These are phyloP conservation scores for Homalodisca vitripennis DNA, from an alignment of 1,140 invertebrate genomes.

Conservation along the genomic window DNA sequence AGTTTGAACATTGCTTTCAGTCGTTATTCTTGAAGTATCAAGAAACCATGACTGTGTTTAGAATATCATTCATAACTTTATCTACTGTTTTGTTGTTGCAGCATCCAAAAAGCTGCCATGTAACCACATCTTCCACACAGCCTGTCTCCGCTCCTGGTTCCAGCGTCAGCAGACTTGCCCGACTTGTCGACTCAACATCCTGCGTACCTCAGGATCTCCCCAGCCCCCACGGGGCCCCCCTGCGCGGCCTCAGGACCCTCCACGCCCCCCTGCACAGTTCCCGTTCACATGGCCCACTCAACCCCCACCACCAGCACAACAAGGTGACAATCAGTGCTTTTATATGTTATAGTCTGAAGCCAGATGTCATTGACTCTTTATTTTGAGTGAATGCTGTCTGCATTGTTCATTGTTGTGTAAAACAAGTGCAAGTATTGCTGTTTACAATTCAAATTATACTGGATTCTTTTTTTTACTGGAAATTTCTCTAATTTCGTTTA, in stretches of 20 bases:
- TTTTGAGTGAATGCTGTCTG: too few relatives aligned
- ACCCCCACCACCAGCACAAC: conserved; percentile 22
- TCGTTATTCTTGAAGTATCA: too few relatives aligned
- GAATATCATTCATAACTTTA: neutral
- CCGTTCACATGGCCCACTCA: conserved; percentile 19
- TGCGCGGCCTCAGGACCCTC: conserved; percentile 37
- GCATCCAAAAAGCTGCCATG: conserved; percentile 97
- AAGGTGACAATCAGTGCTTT: conserved; percentile 6
- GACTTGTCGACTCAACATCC: conserved; percentile 95
- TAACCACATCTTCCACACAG: conserved; percentile 99
- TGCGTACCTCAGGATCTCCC: conserved; percentile 61
- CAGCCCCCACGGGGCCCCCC: conserved; percentile 45
- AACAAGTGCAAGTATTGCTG: too few relatives aligned
- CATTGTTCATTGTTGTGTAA: too few relatives aligned
- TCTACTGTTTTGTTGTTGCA: conserved; percentile 51
- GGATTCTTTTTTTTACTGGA: too few relatives aligned
- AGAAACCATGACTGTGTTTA: neutral
- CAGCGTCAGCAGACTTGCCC: conserved; percentile 99
- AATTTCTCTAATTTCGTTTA: too few relatives aligned
- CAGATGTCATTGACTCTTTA: too few relatives aligned
- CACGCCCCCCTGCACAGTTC: conserved; percentile 48
- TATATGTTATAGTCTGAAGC: too few relatives aligned
- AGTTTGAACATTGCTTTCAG: too few relatives aligned
- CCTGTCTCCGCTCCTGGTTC: conserved; percentile 98
- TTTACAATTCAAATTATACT: too few relatives aligned